phyloP scores from a whole-genome alignment of 2,113 vertebrate species.

The Pantherophis guttatus region DNA sequence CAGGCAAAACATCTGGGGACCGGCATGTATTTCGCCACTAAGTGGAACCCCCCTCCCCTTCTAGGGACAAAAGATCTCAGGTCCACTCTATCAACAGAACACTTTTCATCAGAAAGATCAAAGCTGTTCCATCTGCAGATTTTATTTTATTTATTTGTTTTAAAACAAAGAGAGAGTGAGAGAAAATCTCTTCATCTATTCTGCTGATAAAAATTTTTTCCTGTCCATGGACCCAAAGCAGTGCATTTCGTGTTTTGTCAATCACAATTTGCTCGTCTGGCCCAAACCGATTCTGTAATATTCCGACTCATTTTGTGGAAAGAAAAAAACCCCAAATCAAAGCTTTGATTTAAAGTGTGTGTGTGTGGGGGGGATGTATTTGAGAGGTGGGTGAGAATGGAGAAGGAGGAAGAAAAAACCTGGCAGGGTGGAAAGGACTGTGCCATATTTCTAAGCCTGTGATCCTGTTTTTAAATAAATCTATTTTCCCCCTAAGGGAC shows the following conservation, averaged over 20 bases:
- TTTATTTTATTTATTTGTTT: constrained; percentile 44
- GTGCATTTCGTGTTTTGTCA: constrained; percentile 73
- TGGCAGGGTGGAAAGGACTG: neutral
- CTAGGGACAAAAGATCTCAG: constrained; percentile 61
- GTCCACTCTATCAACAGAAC: constrained; percentile 74
- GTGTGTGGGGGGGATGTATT: neutral
- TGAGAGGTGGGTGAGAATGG: constrained; percentile 9
- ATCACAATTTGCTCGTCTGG: constrained; percentile 65
- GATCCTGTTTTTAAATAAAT: constrained; percentile 24
- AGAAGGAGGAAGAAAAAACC: constrained; percentile 28
- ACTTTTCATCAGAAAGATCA: constrained; percentile 72
- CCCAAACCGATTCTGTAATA: constrained; percentile 53
- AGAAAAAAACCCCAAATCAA: constrained; percentile 23
- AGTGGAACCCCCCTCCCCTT: constrained; percentile 54
- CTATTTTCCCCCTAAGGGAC: neutral
- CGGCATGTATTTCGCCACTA: constrained; percentile 64
- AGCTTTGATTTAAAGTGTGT: constrained; percentile 37
- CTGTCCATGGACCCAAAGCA: constrained; percentile 71
- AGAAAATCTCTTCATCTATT: constrained; percentile 69
- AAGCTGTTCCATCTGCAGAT: constrained; percentile 71
- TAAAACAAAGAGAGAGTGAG: neutral
- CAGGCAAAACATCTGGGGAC: constrained; percentile 57
- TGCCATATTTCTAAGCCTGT: neutral
- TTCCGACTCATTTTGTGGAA: constrained; percentile 36
- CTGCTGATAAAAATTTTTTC: constrained; percentile 69